Percentiles rank a stretch among this genome's conserved stretches.
These are phyloP conservation scores for Ectropis crepuscularia DNA, from an alignment of 2,888 invertebrate species.

Conservation along the genomic window DNA sequence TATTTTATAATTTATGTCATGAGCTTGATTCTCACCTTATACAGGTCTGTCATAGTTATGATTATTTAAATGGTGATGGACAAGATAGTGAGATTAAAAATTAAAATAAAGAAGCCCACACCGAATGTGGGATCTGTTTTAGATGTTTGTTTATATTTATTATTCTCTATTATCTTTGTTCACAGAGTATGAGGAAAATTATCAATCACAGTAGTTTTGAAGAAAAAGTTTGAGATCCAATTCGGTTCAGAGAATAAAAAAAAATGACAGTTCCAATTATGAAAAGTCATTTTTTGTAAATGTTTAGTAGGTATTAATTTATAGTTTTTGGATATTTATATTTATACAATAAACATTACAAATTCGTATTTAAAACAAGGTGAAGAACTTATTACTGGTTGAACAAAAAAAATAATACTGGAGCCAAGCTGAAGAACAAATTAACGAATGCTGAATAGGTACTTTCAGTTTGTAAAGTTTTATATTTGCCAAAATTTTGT, in stretches of 20 bases:
- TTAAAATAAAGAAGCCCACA: too few species aligned
- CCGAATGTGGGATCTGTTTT: too few species aligned
- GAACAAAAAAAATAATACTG: background rate
- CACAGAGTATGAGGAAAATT: too few species aligned
- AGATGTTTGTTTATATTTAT: too few species aligned
- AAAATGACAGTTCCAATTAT: slow-evolving; percentile 43
- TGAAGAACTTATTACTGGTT: background rate
- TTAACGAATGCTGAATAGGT: slow-evolving; percentile 13
- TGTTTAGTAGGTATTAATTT: background rate
- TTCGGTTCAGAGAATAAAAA: slow-evolving; percentile 20
- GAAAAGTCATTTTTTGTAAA: slow-evolving; percentile 30
- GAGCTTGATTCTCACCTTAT: too few species aligned
- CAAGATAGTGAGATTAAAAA: too few species aligned
- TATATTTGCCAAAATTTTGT: background rate
- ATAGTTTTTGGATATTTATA: background rate
- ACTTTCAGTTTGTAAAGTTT: background rate
- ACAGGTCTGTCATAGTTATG: too few species aligned
- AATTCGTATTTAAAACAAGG: background rate
- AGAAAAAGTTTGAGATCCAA: background rate
- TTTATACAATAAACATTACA: background rate
- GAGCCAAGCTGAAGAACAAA: slow-evolving; percentile 2
- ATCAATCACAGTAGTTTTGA: background rate
- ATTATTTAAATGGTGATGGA: too few species aligned
- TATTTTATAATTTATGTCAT: too few species aligned
- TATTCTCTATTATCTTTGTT: too few species aligned